Conservation (phyloP, 2,888 invertebrate genomes). For the Arenicola marina region DNA sequence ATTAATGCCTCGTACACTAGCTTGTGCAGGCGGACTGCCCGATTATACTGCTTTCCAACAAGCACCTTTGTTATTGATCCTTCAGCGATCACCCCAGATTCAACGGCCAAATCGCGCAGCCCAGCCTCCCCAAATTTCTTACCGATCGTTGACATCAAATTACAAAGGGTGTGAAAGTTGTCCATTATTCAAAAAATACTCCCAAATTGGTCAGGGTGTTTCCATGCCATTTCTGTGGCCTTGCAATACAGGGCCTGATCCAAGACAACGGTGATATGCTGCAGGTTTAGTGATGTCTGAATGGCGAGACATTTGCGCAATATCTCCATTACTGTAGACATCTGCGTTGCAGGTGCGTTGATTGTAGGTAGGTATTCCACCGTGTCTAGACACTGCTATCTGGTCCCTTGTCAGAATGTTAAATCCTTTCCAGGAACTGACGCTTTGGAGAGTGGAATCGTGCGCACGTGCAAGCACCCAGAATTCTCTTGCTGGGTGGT, state of each 20-base stretch:
- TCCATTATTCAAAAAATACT: constrained; percentile 28
- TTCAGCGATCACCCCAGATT: constrained; percentile 35
- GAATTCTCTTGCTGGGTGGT: no score
- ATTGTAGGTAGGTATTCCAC: constrained; percentile 18
- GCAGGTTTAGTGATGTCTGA: constrained; percentile 13
- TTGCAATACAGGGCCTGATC: constrained; percentile 38
- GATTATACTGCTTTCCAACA: constrained; percentile 23
- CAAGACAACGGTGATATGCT: constrained; percentile 18
- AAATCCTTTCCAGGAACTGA: background rate
- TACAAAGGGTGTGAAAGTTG: constrained; percentile 34
- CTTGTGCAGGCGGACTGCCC: constrained; percentile 28
- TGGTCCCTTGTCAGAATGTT: background rate
- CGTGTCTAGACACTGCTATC: constrained; percentile 9
- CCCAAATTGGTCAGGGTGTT: constrained; percentile 18
- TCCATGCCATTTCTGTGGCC: constrained; percentile 34
- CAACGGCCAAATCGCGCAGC: constrained; percentile 29
- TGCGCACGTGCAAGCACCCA: no score
- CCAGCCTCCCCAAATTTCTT: constrained; percentile 37
- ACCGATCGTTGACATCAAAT: constrained; percentile 30
- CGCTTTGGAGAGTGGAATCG: background rate
- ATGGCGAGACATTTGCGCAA: constrained; percentile 13
- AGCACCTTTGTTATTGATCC: constrained; percentile 30
- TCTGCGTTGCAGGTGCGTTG: constrained; percentile 17
- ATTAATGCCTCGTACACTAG: constrained; percentile 31
- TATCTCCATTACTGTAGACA: constrained; percentile 18